phyloP scores from a whole-genome alignment of 2,113 vertebrate genomes.

The Brienomyrus longianalis region DNA sequence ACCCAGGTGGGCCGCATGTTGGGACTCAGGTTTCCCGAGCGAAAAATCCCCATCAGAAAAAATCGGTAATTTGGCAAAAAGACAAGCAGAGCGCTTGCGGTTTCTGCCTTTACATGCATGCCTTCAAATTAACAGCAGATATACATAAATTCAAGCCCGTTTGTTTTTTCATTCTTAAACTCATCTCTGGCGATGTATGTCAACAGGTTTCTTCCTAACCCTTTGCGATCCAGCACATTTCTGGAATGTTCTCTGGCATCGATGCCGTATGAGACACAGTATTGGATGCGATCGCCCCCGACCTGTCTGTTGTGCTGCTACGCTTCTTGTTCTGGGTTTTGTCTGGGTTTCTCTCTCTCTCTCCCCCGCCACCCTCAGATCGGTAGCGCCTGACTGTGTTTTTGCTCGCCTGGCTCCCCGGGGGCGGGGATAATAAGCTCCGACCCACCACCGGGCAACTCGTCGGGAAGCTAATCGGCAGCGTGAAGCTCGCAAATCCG shows the following conservation, averaged over 20 bases:
- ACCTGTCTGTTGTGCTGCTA: too few species aligned
- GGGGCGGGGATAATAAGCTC: constrained; percentile 35
- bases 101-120: not conserved
- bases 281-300: not conserved
- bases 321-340: constrained; percentile 33
- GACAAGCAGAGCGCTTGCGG: not conserved
- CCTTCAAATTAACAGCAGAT: not conserved
- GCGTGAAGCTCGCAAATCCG: constrained; percentile 43
- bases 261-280: not conserved
- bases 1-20: not conserved
- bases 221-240: not conserved
- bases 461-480: constrained; percentile 39
- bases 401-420: constrained; percentile 29
- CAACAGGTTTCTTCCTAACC: not conserved
- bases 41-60: not conserved
- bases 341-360: not conserved
- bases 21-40: not conserved
- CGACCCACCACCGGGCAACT: constrained; percentile 31
- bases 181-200: not conserved
- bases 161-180: not conserved
- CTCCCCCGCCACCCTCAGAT: not conserved
- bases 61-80: not conserved
- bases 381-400: constrained; percentile 7
- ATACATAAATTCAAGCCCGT: not conserved
- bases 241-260: not conserved